Conservation (phyloP, 2,888 invertebrate genomes). For the Amphiduros pacificus region DNA sequence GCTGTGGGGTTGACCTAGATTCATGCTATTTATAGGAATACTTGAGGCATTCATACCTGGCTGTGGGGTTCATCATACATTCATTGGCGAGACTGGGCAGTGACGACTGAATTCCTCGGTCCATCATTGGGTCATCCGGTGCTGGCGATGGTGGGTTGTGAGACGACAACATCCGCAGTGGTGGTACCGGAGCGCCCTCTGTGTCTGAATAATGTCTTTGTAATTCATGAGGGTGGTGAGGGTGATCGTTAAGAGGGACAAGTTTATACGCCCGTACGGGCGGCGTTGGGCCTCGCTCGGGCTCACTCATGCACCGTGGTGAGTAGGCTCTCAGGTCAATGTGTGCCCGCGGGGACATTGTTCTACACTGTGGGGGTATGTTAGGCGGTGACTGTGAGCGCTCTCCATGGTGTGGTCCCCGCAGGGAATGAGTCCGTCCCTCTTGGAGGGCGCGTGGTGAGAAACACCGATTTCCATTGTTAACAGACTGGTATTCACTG, state of each 20-base stretch:
- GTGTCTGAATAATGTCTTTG: slow-evolving; percentile 31
- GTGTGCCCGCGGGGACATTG: slow-evolving; percentile 24
- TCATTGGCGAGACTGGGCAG: slow-evolving; percentile 56
- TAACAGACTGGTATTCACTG: slow-evolving; percentile 8
- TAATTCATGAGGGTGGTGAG: slow-evolving; percentile 6
- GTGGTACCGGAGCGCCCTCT: slow-evolving; percentile 35
- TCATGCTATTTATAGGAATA: too few relatives aligned
- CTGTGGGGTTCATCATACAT: too few relatives aligned
- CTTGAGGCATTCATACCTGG: too few relatives aligned
- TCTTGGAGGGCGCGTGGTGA: slow-evolving; percentile 5
- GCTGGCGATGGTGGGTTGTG: slow-evolving; percentile 33
- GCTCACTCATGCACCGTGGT: slow-evolving; percentile 32
- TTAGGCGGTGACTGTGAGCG: slow-evolving; percentile 24
- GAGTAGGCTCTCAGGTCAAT: slow-evolving; percentile 16
- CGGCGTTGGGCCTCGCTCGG: slow-evolving; percentile 38
- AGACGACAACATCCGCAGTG: slow-evolving; percentile 26
- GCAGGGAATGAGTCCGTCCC: slow-evolving; percentile 10
- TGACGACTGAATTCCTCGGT: slow-evolving; percentile 63
- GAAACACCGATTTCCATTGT: slow-evolving; percentile 2
- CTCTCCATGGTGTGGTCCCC: background rate
- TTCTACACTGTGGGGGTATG: slow-evolving; percentile 25
- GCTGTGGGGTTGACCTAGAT: too few relatives aligned
- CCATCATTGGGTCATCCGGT: slow-evolving; percentile 48
- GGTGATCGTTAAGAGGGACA: slow-evolving; percentile 28
- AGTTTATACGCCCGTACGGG: slow-evolving; percentile 31